Base-by-base conservation (phyloP, 2,113 vertebrate species). In the Eulemur rufifrons region DNA sequence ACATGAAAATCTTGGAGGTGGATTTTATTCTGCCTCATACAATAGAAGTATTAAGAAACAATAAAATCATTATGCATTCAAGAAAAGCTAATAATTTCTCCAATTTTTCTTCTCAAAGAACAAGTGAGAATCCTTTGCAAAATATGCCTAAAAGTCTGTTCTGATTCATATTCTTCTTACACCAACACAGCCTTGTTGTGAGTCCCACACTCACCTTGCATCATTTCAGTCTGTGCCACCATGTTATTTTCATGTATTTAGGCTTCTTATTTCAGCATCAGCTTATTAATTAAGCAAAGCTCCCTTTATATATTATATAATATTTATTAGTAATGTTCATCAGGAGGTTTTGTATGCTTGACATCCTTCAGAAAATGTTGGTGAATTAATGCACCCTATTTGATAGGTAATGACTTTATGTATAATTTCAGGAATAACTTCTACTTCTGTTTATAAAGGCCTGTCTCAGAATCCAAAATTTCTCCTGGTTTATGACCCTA, bases 1-100 rank as follows among this genome's bases (percentile, higher is more conserved):
- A 63, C 8, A 32, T 52, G 14, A 2, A 6, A 39, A 32, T 71
- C 10, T 17, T 39, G 9, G 6, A 59, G 11, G 13, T 0, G 0
- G 3, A 34, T 32, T 4, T 64, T 85, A 37, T 71, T 78, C 23
- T 84, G 5, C 15, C 12, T 42, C 9, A 20, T 15, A 63, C 9
- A 52, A 45, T 47, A 45, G 78, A 82, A 68, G 14, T 20, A 37
- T 8, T 39, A 45, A 37, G 42, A n/a, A 37, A n/a, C 8, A 47
- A 59, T 7, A 39, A 4, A 86, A 68, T 42, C 8, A 77, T 21
- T 76, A 54, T 3, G 7, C 2, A 34, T 37, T 86, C 8, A 76
- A 90, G 13, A 54, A 2, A 84, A 66, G 9, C 2, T 80, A 59
- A 42, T 54, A 21, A 86, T n/a, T 32, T 71, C 6, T 20, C 11